A percentile compares a stretch with the other conserved stretches of the same genome.
Conservation (phyloP, 2,888 invertebrate genomes). For the Conomelus anceps region DNA sequence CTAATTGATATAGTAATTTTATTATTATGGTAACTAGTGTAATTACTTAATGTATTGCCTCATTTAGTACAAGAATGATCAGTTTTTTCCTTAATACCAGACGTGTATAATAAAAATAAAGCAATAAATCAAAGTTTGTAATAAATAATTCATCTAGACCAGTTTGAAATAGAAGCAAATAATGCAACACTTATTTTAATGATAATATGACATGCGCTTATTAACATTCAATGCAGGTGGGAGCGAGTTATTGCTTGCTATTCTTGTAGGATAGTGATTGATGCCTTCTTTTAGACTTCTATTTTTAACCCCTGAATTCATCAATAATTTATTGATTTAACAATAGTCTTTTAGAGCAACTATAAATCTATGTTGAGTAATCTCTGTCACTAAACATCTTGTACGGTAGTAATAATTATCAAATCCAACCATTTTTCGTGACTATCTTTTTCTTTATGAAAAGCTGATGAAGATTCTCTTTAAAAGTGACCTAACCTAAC, state of each 20-base stretch:
- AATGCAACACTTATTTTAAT: background rate
- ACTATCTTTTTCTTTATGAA: too few species aligned
- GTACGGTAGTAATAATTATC: too few species aligned
- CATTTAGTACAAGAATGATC: background rate
- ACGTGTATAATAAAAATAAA: background rate
- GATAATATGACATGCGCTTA: background rate
- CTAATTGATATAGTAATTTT: too few species aligned
- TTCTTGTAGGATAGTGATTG: background rate
- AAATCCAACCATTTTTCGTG: too few species aligned
- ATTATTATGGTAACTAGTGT: background rate
- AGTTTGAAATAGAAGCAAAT: background rate
- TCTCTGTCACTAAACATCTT: too few species aligned
- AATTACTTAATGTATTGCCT: background rate
- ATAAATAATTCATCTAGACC: background rate
- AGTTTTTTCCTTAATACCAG: background rate
- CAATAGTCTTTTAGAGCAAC: background rate
- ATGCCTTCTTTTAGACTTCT: background rate
- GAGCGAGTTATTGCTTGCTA: too few species aligned
- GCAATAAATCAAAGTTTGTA: background rate
- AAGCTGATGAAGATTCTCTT: too few species aligned
- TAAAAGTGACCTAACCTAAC: too few species aligned
- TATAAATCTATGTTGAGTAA: background rate
- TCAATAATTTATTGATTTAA: too few species aligned
- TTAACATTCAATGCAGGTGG: background rate
- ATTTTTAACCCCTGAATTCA: background rate